These are phyloP conservation scores for Apteryx mantelli DNA, from an alignment of 2,113 vertebrate species.

Conservation along the genomic window DNA sequence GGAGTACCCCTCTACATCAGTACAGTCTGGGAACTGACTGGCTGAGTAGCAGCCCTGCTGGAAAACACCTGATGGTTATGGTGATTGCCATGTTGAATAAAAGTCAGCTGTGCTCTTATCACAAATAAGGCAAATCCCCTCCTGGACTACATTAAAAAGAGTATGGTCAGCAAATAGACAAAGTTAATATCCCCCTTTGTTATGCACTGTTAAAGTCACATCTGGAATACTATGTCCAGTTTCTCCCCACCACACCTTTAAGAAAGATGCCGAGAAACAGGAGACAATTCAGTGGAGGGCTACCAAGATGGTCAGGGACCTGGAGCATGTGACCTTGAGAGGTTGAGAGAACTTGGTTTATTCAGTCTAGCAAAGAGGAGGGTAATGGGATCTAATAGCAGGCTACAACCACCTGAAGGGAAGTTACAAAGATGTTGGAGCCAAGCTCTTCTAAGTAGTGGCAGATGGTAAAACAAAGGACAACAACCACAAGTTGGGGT, in stretches of 20 bases:
- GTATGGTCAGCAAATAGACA: neutral
- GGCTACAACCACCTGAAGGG: neutral
- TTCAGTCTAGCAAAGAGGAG: neutral
- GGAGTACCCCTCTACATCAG: neutral
- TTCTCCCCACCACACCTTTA: neutral
- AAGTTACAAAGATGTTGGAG: neutral
- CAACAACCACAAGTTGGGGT: neutral
- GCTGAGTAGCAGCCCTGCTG: neutral
- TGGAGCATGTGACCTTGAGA: neutral
- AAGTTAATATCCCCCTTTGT: neutral
- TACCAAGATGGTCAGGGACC: neutral
- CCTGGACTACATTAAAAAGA: neutral
- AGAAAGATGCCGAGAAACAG: neutral
- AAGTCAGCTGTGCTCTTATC: neutral
- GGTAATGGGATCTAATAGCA: neutral
- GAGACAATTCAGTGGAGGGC: neutral
- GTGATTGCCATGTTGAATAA: rapidly evolving
- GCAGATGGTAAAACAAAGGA: neutral
- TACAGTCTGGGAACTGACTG: neutral
- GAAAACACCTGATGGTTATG: neutral
- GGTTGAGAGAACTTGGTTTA: neutral
- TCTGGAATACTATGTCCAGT: neutral
- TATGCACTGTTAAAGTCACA: neutral
- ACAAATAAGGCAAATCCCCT: neutral
- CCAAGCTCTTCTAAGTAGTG: neutral